A percentile compares a stretch with the other conserved stretches of the same genome.
Conservation (phyloP, 2,888 invertebrate genomes). For the Keiferia lycopersicella region DNA sequence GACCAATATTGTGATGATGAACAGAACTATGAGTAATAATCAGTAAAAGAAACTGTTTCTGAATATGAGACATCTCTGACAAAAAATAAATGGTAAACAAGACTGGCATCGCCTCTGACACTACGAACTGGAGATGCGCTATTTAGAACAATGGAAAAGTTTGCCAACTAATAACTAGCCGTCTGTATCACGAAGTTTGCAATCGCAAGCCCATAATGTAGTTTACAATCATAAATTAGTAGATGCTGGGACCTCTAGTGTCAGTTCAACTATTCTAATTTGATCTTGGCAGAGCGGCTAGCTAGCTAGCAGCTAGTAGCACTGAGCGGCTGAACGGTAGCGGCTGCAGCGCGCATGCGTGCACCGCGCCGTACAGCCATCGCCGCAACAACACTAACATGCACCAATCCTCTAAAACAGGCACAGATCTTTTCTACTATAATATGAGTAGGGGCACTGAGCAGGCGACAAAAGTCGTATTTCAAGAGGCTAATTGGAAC, state of each 20-base stretch:
- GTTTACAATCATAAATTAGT: conserved; percentile 46
- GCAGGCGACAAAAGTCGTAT: neutral
- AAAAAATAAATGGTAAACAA: neutral
- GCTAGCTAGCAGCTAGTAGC: neutral
- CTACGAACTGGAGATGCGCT: conserved; percentile 7
- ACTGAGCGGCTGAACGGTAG: conserved; percentile 36
- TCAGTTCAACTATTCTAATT: conserved; percentile 62
- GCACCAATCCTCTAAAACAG: neutral
- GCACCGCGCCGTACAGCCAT: conserved; percentile 24
- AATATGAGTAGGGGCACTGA: no score
- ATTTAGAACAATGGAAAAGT: conserved; percentile 13
- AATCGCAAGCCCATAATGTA: conserved; percentile 15
- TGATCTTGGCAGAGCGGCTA: conserved; percentile 59
- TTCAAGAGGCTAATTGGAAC: neutral
- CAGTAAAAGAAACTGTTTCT: neutral
- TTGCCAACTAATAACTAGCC: neutral
- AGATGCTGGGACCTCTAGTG: conserved; percentile 45
- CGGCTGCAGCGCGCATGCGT: conserved; percentile 46
- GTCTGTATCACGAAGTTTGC: neutral
- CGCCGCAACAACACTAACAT: neutral
- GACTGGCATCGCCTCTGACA: neutral
- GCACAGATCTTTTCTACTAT: neutral
- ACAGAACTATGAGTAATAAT: neutral
- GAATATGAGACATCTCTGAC: neutral
- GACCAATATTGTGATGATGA: neutral